Evolutionary conservation across 2,888 invertebrate species (phyloP), one percentile per base, ranked within the genome.

Genomic region (Melikaiella ostensackeni): DNA sequence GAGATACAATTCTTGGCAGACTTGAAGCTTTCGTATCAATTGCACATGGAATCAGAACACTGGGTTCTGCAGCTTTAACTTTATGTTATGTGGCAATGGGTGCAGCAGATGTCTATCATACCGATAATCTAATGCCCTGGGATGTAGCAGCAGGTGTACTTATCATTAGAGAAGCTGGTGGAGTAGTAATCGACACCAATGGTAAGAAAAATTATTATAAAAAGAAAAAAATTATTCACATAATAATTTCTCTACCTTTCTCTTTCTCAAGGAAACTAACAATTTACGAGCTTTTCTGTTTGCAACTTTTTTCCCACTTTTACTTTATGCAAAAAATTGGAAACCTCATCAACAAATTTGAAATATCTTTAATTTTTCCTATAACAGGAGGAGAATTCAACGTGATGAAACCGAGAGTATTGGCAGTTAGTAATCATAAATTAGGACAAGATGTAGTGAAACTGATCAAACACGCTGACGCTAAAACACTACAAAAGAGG

Each of bases 41-140:
- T n/a, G 89, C 87, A 80, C 90, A 88, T 78, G 95, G 96, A 73
- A 92, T 95, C 80, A 93, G 96, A 74, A 93, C 94, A 27, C 92
- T 95, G 85, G 97, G 97, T 8, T 95, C 95, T 74, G 96, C 96
- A 7, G 96, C 96, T 1, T 87, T 96, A 80, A 94, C 95, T 73
- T 92, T 96, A 86, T 95, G 95, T 86, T 94, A 94, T 86, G 94
- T 97, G 0, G 96, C 97, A 13, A 92, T 93, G 84, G 97, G 97
- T 0, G 92, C 92, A 75, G 92, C 94, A 50, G 96, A 96, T 86
- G 94, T 93, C 46, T 96, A 96, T 89, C 94, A 94, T 84, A 95
- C 95, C 82, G 95, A 95, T 87, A 95, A 96, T 80, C 92, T 96
- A 61, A 94, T 95, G 88, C 94, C 95, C n/a, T 97, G 97, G 97